Evolutionary conservation across 2,113 vertebrate genomes (phyloP).

Genomic region (Phasianus colchicus): DNA sequence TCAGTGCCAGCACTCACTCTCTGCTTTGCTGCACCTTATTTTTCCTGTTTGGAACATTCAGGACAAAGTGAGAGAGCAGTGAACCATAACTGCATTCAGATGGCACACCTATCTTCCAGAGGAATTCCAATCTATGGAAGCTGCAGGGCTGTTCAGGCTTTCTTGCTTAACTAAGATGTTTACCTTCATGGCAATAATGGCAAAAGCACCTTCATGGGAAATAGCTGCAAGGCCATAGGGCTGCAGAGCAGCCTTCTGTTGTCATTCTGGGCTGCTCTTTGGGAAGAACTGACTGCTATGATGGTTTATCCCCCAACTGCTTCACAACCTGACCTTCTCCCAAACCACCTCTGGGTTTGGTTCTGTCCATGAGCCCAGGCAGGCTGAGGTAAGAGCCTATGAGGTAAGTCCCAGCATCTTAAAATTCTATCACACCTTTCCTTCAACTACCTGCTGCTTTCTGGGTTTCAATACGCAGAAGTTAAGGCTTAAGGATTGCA

Average conservation of each 20-base stretch:
- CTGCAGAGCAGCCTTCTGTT: not conserved
- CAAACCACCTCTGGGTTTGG: not conserved
- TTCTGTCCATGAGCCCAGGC: not conserved
- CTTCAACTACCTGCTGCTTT: not conserved
- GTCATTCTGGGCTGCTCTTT: not conserved
- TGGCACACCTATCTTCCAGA: rapidly evolving
- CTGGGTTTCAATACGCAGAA: not conserved
- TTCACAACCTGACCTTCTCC: not conserved
- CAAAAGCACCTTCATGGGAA: not conserved
- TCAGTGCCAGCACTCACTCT: not conserved
- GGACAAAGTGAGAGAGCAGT: not conserved
- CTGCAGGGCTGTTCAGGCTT: not conserved
- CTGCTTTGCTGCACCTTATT: not conserved
- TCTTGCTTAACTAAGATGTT: not conserved
- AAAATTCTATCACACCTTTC: not conserved
- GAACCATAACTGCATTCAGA: not conserved
- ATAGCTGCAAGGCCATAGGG: not conserved
- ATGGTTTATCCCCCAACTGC: not conserved
- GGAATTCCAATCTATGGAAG: not conserved
- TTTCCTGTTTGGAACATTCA: not conserved
- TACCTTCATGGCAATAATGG: not conserved
- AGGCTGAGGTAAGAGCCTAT: not conserved
- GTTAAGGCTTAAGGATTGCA: not conserved
- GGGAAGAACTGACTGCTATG: rapidly evolving
- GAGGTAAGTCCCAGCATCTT: not conserved